These are phyloP conservation scores for Dicyrtomina minuta DNA, from an alignment of 2,888 invertebrate species.

Conservation along the genomic window DNA sequence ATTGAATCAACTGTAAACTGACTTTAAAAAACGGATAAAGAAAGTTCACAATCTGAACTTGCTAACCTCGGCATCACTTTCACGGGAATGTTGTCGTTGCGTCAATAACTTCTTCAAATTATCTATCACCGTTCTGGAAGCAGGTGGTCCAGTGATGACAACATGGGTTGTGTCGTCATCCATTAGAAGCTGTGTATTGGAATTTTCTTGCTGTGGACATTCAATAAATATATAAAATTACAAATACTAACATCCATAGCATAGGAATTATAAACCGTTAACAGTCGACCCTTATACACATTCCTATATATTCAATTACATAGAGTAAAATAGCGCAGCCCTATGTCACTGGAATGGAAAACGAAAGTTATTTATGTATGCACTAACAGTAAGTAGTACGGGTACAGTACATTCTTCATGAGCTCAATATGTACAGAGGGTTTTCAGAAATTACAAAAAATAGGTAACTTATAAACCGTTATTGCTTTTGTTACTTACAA, in stretches of 20 bases:
- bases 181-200: conserved; percentile 14
- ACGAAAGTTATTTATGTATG: too few species aligned
- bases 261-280: too few species aligned
- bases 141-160: conserved; percentile 47
- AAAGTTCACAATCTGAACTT: neutral
- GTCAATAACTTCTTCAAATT: conserved; percentile 51
- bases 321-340: too few species aligned
- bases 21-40: too few species aligned
- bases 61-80: conserved; percentile 52
- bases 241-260: too few species aligned
- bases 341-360: too few species aligned
- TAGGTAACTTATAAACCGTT: too few species aligned
- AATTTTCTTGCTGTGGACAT: neutral
- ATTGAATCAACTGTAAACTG: too few species aligned
- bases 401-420: neutral
- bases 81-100: conserved; percentile 53
- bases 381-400: neutral
- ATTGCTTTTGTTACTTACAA: too few species aligned
- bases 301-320: too few species aligned
- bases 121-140: conserved; percentile 51
- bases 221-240: too few species aligned
- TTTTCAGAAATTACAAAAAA: neutral
- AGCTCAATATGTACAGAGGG: neutral
- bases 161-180: conserved; percentile 22
- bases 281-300: too few species aligned